Conservation (phyloP, 2,888 invertebrate genomes). For the Elysia crispata region DNA sequence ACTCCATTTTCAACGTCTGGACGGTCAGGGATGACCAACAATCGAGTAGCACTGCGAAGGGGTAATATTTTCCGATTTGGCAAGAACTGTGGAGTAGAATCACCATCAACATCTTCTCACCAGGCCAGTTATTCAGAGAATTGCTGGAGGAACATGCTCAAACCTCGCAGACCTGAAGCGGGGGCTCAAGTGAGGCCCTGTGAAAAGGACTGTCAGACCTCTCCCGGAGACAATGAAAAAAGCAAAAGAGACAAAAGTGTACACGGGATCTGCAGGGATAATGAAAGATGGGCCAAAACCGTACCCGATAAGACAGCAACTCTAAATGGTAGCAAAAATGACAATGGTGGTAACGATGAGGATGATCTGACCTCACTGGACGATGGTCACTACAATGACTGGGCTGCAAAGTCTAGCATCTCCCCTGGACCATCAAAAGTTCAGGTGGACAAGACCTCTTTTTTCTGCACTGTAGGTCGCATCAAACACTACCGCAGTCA, state of each 20-base stretch:
- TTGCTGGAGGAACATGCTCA: too few relatives aligned
- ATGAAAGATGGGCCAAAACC: neutral
- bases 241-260: neutral
- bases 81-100: too few relatives aligned
- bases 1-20: too few relatives aligned
- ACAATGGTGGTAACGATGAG: neutral
- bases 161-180: too few relatives aligned
- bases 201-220: too few relatives aligned
- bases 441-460: neutral
- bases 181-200: too few relatives aligned
- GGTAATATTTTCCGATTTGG: too few relatives aligned
- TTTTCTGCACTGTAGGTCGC: neutral
- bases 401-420: neutral
- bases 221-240: too few relatives aligned
- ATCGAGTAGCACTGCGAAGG: too few relatives aligned
- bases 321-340: neutral
- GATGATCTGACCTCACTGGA: slow-evolving; percentile 20
- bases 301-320: neutral
- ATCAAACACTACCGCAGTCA: neutral
- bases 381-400: slow-evolving; percentile 27
- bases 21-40: too few relatives aligned
- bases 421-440: neutral
- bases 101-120: too few relatives aligned
- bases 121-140: too few relatives aligned
- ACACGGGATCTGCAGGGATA: neutral